Evolutionary conservation across 2,888 invertebrate species (phyloP).

Genomic region (Loripinus fragilis): DNA sequence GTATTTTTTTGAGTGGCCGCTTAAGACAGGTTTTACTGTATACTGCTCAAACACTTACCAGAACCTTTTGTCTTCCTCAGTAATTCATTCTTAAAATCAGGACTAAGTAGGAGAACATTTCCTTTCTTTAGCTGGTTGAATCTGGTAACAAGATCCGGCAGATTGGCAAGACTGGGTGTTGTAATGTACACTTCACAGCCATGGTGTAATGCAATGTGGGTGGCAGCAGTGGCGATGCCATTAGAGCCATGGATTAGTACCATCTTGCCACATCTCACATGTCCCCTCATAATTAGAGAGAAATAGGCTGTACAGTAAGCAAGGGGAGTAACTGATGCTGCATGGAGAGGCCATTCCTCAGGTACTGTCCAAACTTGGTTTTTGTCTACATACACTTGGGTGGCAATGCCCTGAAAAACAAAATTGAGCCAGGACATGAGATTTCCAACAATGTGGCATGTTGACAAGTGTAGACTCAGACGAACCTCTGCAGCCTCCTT

Average conservation of each 20-base stretch:
- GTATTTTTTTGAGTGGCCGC: too few relatives aligned
- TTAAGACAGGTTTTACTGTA: too few relatives aligned
- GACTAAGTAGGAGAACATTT: conserved; percentile 94
- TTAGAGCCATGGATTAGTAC: conserved; percentile 88
- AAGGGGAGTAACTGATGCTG: conserved; percentile 97
- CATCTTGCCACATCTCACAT: conserved; percentile 91
- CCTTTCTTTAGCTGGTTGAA: conserved; percentile 91
- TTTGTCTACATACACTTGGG: conserved; percentile 92
- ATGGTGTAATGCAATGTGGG: conserved; percentile 94
- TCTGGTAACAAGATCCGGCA: conserved; percentile 90
- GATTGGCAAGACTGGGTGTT: conserved; percentile 91
- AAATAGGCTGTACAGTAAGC: conserved; percentile 95
- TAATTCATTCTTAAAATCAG: conserved; percentile 95
- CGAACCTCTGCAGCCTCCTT: too few relatives aligned
- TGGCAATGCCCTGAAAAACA: conserved; percentile 88
- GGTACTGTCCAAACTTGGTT: conserved; percentile 93
- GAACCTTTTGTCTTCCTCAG: conserved; percentile 92
- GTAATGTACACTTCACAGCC: conserved; percentile 92
- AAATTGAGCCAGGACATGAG: too few relatives aligned
- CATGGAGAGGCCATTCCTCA: conserved; percentile 92
- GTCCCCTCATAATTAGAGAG: conserved; percentile 93
- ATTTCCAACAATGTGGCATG: too few relatives aligned
- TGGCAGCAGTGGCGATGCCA: conserved; percentile 98
- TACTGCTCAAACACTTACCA: conserved; percentile 77
- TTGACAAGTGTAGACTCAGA: too few relatives aligned